Evolutionary conservation across 2,888 invertebrate species (phyloP).

Genomic region (Scelioninae gen. 1): DNA sequence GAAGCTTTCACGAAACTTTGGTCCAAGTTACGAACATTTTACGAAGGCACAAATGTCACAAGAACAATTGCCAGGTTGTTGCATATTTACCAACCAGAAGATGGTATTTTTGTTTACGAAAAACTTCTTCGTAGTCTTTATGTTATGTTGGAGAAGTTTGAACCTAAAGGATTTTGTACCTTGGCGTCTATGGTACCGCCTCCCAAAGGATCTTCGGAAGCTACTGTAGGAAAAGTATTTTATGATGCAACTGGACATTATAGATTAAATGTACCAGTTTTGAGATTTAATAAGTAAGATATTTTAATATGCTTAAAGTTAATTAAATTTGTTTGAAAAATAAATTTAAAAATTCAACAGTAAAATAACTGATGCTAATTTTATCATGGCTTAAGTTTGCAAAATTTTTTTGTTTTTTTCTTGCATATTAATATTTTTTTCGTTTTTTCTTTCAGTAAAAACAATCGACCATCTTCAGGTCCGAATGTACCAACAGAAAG

Average conservation of each 20-base stretch:
- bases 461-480: too few relatives aligned
- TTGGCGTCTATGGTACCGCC: constrained; percentile 77
- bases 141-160: constrained; percentile 75
- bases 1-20: constrained; percentile 75
- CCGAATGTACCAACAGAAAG: too few relatives aligned
- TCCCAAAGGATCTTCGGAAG: constrained; percentile 74
- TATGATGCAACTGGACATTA: constrained; percentile 74
- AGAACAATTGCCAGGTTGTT: constrained; percentile 76
- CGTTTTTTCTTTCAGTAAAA: too few relatives aligned
- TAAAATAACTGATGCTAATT: too few relatives aligned
- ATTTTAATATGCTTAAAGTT: not conserved
- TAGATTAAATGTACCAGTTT: constrained; percentile 73
- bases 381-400: too few relatives aligned
- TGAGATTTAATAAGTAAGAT: constrained; percentile 64
- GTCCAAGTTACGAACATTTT: constrained; percentile 73
- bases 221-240: constrained; percentile 75
- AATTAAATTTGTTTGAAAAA: too few relatives aligned
- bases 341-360: too few relatives aligned
- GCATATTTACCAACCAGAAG: constrained; percentile 78
- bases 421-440: too few relatives aligned
- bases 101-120: constrained; percentile 77
- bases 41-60: constrained; percentile 74
- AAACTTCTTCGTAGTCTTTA: constrained; percentile 75
- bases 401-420: too few relatives aligned
- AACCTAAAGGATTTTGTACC: constrained; percentile 73